These are phyloP conservation scores for Pollicipes pollicipes DNA, from an alignment of 1,140 invertebrate species.

Conservation along the genomic window DNA sequence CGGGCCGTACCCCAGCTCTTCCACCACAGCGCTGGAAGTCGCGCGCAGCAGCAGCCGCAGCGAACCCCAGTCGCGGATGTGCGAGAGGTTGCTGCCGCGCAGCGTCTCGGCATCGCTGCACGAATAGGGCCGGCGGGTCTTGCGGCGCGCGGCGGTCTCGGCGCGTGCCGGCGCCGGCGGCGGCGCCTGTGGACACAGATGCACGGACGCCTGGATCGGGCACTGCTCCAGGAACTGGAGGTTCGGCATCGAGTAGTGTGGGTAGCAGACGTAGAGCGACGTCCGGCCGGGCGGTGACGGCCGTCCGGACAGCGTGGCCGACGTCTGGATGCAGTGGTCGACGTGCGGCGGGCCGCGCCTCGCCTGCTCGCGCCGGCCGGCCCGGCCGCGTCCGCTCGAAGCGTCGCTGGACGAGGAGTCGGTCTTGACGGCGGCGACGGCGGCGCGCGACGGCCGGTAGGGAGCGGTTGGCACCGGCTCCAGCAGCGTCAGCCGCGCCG, in stretches of 20 bases:
- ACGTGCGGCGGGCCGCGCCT: not conserved
- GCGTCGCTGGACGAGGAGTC: slow-evolving; percentile 15
- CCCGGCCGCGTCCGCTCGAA: slow-evolving; percentile 12
- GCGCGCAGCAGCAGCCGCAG: slow-evolving; percentile 55
- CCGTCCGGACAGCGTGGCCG: not conserved
- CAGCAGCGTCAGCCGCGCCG: not conserved
- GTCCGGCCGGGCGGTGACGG: not conserved
- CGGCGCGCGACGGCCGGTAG: slow-evolving; percentile 15
- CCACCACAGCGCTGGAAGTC: not conserved
- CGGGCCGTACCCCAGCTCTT: not conserved
- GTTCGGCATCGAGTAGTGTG: slow-evolving; percentile 76
- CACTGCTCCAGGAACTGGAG: slow-evolving; percentile 51
- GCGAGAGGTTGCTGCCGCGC: slow-evolving; percentile 50
- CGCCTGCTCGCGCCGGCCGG: not conserved
- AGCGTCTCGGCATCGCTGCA: slow-evolving; percentile 64
- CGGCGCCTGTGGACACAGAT: slow-evolving; percentile 4
- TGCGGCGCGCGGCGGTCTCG: slow-evolving; percentile 25
- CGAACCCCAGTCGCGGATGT: slow-evolving; percentile 79
- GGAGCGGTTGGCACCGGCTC: not conserved
- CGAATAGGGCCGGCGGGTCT: slow-evolving; percentile 45
- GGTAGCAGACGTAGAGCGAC: slow-evolving; percentile 74
- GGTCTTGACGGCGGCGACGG: slow-evolving; percentile 15
- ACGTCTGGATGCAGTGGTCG: not conserved
- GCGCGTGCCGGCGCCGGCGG: slow-evolving; percentile 10
- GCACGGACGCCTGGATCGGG: not conserved